phyloP scores from a whole-genome alignment of 2,888 invertebrate genomes.

The Orthonychiurus folsomi region DNA sequence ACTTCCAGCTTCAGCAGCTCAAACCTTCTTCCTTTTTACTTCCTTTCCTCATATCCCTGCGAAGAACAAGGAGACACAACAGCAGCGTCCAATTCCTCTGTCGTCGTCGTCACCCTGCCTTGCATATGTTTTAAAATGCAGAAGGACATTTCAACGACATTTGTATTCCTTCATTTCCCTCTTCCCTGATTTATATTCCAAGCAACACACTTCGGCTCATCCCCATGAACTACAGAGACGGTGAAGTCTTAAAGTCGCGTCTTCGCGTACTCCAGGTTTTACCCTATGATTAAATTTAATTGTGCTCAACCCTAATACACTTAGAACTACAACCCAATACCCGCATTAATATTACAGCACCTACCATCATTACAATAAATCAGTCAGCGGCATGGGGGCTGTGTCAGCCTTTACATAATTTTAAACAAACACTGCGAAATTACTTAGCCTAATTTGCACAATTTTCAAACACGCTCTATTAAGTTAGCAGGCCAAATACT shows the following conservation, averaged over 20 bases:
- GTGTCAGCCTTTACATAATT: too few species aligned
- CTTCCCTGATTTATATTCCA: background rate
- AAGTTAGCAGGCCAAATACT: too few species aligned
- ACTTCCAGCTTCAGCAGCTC: background rate
- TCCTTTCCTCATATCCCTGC: background rate
- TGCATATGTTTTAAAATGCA: background rate
- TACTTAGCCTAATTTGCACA: too few species aligned
- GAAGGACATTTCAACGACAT: constrained; percentile 1
- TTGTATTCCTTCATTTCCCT: background rate
- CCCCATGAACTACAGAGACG: background rate
- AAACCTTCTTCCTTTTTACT: background rate
- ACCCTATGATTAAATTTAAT: background rate
- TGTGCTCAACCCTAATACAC: background rate
- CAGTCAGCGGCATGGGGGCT: too few species aligned
- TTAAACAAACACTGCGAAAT: too few species aligned
- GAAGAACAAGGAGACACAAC: background rate
- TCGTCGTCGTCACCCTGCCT: background rate
- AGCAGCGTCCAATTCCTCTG: background rate
- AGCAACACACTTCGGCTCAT: background rate
- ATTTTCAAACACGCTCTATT: too few species aligned
- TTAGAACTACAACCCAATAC: background rate
- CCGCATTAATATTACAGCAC: background rate
- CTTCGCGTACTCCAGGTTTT: background rate
- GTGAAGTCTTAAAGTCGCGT: background rate
- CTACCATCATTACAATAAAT: too few species aligned